A percentile compares a stretch with the other conserved stretches of the same genome.
Conservation (phyloP, 2,113 vertebrate genomes). For the Hemiscyllium ocellatum region DNA sequence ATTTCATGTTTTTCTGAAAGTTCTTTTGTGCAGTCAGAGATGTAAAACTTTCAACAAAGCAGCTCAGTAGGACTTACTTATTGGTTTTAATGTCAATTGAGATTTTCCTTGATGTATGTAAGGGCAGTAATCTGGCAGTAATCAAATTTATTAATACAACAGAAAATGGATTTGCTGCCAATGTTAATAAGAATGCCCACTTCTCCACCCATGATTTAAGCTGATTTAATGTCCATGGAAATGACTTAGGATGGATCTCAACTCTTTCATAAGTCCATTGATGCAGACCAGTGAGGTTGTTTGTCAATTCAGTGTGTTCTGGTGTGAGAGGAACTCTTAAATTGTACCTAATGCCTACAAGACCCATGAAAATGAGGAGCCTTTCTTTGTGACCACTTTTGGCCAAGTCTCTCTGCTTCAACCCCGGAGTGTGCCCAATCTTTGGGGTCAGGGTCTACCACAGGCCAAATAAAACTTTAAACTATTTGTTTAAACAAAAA, state of each 20-base stretch:
- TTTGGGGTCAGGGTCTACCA: too few species aligned
- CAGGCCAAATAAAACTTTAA: background rate
- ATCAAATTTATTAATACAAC: background rate
- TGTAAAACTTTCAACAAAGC: background rate
- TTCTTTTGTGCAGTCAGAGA: background rate
- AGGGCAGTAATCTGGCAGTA: background rate
- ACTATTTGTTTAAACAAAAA: background rate
- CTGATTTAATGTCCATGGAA: background rate
- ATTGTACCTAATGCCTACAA: background rate
- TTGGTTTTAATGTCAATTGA: background rate
- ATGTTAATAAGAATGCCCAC: background rate
- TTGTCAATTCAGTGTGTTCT: background rate
- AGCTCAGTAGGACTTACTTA: background rate
- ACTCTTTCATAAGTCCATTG: background rate
- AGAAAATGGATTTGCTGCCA: background rate
- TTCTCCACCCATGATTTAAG: background rate
- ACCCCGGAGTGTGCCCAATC: too few species aligned
- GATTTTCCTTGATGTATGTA: background rate
- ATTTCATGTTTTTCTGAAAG: background rate
- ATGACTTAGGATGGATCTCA: background rate
- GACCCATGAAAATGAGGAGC: background rate
- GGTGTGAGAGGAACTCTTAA: background rate
- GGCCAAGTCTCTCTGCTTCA: background rate
- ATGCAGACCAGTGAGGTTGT: background rate
- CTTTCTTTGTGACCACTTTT: background rate